These are phyloP conservation scores for Atlantisia rogersi DNA, from an alignment of 2,113 vertebrate species.

Conservation along the genomic window DNA sequence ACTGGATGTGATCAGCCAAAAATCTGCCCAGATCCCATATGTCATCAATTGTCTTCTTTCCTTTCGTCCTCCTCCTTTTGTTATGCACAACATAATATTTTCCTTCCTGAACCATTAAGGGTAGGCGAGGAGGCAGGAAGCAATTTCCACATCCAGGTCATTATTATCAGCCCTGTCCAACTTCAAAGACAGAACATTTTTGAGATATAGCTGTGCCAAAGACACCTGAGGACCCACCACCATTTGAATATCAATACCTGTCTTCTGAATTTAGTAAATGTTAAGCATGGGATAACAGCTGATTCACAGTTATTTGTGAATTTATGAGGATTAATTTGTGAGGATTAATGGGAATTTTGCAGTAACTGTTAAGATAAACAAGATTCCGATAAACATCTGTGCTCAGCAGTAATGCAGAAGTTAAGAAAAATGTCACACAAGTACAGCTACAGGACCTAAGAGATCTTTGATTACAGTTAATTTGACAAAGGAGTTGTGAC, in stretches of 20 bases:
- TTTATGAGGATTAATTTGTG: neutral
- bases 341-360: neutral
- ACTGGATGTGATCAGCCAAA: neutral
- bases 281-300: neutral
- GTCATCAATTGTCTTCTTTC: neutral
- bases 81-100: neutral
- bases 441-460: neutral
- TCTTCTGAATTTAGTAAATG: neutral
- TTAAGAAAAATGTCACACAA: neutral
- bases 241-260: neutral
- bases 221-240: neutral
- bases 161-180: neutral
- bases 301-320: neutral
- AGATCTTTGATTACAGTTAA: neutral
- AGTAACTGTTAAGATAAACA: neutral
- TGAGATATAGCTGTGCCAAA: neutral
- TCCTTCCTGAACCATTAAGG: neutral
- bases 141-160: neutral
- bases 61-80: neutral
- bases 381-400: neutral
- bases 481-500: neutral
- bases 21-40: neutral
- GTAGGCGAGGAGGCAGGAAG: neutral
- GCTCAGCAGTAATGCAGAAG: neutral
- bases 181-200: neutral